Evolutionary conservation across 2,113 vertebrate genomes (phyloP).

Genomic region (cattle (Bos taurus)): DNA sequence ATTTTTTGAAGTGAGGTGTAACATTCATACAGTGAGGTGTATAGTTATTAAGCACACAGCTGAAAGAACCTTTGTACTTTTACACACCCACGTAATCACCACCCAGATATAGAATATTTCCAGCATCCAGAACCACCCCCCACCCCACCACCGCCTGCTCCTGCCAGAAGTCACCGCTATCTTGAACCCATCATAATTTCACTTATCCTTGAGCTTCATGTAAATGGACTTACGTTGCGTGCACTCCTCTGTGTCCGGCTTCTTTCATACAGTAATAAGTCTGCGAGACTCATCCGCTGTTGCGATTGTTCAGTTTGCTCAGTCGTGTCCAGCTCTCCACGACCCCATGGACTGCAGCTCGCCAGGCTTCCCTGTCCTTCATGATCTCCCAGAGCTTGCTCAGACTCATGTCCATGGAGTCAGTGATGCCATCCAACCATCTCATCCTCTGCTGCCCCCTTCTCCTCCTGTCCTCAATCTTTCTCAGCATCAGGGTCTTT

Average conservation of each 20-base stretch:
- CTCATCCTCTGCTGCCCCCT: background rate
- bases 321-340: background rate
- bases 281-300: accelerated
- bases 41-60: too few relatives aligned
- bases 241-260: background rate
- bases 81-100: too few relatives aligned
- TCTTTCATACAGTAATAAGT: background rate
- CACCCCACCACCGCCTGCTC: background rate
- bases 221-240: background rate
- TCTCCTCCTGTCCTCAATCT: background rate
- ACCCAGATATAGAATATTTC: background rate
- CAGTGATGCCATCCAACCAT: background rate
- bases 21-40: background rate
- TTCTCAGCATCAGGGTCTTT: background rate
- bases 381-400: accelerated
- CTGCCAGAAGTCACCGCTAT: background rate
- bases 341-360: background rate
- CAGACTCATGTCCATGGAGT: background rate
- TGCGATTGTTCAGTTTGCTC: background rate
- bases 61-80: background rate
- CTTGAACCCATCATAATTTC: background rate
- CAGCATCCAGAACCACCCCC: background rate
- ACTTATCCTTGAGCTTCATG: background rate
- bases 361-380: background rate
- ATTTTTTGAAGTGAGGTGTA: background rate